Evolutionary conservation across 1,140 invertebrate species (phyloP).

Genomic region (Eriosoma lanigerum): DNA sequence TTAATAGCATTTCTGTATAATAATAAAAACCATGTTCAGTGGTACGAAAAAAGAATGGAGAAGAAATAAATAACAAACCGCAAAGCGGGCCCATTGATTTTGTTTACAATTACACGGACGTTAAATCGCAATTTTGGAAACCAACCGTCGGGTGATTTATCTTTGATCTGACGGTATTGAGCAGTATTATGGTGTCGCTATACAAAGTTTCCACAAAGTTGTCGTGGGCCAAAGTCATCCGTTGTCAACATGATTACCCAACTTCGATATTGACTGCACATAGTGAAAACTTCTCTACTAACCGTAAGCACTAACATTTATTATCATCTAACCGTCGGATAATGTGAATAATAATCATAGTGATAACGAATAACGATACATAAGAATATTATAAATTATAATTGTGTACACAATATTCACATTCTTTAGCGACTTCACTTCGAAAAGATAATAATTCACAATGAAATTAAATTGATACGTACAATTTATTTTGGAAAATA

Average conservation of each 20-base stretch:
- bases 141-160: conserved; percentile 5
- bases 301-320: neutral
- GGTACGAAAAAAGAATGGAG: too few species aligned
- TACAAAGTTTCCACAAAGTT: conserved; percentile 38
- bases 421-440: too few species aligned
- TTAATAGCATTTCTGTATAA: too few species aligned
- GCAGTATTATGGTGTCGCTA: neutral
- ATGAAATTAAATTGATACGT: too few species aligned
- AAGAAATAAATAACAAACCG: too few species aligned
- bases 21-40: too few species aligned
- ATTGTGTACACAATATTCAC: too few species aligned
- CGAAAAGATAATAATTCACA: too few species aligned
- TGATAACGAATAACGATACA: neutral
- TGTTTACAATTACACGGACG: neutral
- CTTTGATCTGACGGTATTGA: conserved; percentile 34
- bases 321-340: neutral
- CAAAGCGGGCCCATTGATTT: too few species aligned
- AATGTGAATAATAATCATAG: neutral
- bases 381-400: neutral
- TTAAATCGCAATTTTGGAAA: conserved; percentile 23
- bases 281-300: conserved; percentile 7
- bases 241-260: conserved; percentile 34
- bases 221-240: neutral
- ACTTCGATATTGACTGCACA: conserved; percentile 22
- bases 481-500: too few species aligned